These are phyloP conservation scores for Cynaeus angustus DNA, from an alignment of 2,888 invertebrate genomes.

Conservation along the genomic window DNA sequence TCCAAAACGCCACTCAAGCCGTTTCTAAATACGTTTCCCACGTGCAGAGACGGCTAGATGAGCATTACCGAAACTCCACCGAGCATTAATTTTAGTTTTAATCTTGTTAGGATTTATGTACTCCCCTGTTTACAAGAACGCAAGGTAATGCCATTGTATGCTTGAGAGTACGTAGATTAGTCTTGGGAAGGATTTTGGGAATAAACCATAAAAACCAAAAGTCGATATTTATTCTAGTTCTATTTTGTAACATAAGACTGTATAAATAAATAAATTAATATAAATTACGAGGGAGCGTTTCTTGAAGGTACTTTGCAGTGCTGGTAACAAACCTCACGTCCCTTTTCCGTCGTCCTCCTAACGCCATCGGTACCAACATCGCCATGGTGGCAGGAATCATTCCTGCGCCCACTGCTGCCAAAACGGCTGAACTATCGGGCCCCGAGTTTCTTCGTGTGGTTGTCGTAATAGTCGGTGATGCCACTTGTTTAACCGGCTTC, in stretches of 20 bases:
- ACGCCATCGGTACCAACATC: constrained; percentile 85
- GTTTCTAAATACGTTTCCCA: constrained; percentile 79
- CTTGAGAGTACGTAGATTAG: constrained; percentile 53
- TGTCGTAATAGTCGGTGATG: constrained; percentile 46
- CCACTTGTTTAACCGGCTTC: constrained; percentile 15
- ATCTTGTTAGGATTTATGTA: constrained; percentile 51
- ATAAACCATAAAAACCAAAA: constrained; percentile 45
- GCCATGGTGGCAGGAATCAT: constrained; percentile 89
- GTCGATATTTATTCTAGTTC: constrained; percentile 34
- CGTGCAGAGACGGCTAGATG: constrained; percentile 72
- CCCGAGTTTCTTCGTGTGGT: constrained; percentile 53
- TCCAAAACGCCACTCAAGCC: constrained; percentile 80
- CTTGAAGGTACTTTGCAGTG: constrained; percentile 35
- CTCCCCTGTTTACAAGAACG: constrained; percentile 52
- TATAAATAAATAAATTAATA: constrained; percentile 50
- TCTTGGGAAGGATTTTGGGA: constrained; percentile 45
- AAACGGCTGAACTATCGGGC: constrained; percentile 77
- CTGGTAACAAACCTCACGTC: constrained; percentile 17
- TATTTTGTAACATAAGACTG: constrained; percentile 48
- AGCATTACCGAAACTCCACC: constrained; percentile 56
- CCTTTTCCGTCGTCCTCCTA: constrained; percentile 72
- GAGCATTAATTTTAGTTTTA: constrained; percentile 22
- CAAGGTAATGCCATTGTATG: constrained; percentile 31
- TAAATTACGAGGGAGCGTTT: constrained; percentile 45
- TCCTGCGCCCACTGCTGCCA: constrained; percentile 85